Base-by-base conservation (phyloP, 2,797 vertebrate species). In the Cheirogaleus major region DNA sequence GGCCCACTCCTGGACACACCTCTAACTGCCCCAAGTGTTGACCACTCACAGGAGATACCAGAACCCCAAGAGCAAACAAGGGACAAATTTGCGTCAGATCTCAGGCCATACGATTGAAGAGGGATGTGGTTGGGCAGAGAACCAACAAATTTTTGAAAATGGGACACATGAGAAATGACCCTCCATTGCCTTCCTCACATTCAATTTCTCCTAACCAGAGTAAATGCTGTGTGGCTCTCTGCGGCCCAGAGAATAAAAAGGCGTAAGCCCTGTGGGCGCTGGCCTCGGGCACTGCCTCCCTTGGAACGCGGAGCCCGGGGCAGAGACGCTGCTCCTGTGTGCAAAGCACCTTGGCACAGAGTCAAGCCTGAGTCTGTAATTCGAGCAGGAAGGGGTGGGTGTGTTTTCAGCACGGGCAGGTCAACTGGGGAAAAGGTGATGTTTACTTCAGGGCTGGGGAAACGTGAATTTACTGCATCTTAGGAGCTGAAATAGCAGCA, bases 401-500 rank as follows among this genome's bases (percentile, higher is more conserved):
- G 93, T 96, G 93, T 83, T 80, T 67, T 80, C 85, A 45, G 69
- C 5, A 22, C 23, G 7, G 84, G 93, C 96, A 93, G 95, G 97
- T 97, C 94, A 55, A 73, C 89, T 91, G 63, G 97, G 96, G 97
- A 72, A 96, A 97, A 96, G 97, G 97, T 95, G 84, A 89, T 97
- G 97, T 96, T 97, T 95, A 91, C 93, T 93, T 55, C 70, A 7
- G 63, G 43, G 18, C 79, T 75, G 30, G 7, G 59, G 73, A 52
- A 65, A 50, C 15, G 20, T 25, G 57, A 48, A 75, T 38, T 15
- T 27, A 41, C 91, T 15, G 65, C 89, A 22, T 63, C 48, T 38
- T 20, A 23, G 22, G 76, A 38, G 35, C 75, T 25, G n/a, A 22
- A 35, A 27, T 12, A 52, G 13, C 57, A 10, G 38, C 43, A 0